Conservation (phyloP, 1,140 invertebrate species). For the Sycobia sp. region DNA sequence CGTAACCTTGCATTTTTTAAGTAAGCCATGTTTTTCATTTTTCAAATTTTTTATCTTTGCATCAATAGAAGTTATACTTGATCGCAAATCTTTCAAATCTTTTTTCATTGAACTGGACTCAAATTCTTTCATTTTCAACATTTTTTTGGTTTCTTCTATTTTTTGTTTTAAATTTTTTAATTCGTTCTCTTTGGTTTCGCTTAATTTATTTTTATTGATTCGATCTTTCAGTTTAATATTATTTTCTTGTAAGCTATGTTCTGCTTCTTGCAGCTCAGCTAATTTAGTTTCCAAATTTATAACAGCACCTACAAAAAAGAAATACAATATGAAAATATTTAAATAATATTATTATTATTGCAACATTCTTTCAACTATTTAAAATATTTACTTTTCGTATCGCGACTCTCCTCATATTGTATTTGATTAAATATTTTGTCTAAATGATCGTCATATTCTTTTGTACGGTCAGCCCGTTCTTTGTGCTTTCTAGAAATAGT, state of each 20-base stretch:
- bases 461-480: conserved; percentile 82
- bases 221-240: background rate
- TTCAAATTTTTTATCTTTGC: background rate
- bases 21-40: conserved; percentile 43
- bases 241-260: background rate
- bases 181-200: conserved; percentile 79
- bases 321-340: background rate
- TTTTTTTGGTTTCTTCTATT: conserved; percentile 68
- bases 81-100: conserved; percentile 6
- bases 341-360: too few species aligned
- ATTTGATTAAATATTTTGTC: conserved; percentile 89
- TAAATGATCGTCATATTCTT: conserved; percentile 93
- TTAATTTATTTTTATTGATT: conserved; percentile 61
- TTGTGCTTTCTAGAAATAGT: conserved; percentile 73
- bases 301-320: background rate
- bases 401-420: conserved; percentile 87
- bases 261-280: background rate
- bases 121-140: background rate
- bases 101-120: background rate
- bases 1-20: conserved; percentile 24
- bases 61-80: background rate
- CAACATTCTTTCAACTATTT: background rate
- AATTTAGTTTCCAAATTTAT: conserved; percentile 10
- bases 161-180: conserved; percentile 80
- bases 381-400: conserved; percentile 73